Conservation (phyloP, 2,888 invertebrate genomes). For the Nasonovia ribisnigri region DNA sequence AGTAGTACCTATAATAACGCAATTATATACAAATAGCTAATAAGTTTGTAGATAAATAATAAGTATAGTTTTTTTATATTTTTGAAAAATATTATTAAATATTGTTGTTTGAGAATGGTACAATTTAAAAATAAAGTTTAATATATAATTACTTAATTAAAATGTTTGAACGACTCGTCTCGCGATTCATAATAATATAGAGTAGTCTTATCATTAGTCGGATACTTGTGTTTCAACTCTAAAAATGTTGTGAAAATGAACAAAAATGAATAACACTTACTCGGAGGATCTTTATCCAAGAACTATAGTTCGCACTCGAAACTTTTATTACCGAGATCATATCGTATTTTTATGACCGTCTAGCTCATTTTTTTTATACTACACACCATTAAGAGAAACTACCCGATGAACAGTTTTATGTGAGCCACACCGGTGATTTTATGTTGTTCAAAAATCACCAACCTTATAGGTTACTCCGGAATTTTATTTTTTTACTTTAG, state of each 20-base stretch:
- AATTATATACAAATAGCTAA: not conserved
- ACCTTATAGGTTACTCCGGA: not conserved
- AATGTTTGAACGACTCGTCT: not conserved
- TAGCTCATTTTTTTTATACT: constrained; percentile 52
- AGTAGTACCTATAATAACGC: too few relatives aligned
- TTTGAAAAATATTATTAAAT: not conserved
- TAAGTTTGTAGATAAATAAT: not conserved
- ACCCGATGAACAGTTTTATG: constrained; percentile 55
- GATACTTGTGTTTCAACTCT: not conserved
- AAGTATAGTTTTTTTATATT: not conserved
- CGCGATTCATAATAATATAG: not conserved
- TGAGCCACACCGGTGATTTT: constrained; percentile 52
- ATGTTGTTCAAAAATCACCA: constrained; percentile 50
- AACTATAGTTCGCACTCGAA: constrained; percentile 42
- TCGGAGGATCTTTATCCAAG: constrained; percentile 44
- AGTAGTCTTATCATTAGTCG: not conserved
- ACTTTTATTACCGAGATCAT: constrained; percentile 57
- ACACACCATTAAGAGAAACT: constrained; percentile 50
- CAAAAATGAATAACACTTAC: constrained; percentile 34
- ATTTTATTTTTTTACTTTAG: constrained; percentile 33
- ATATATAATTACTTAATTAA: not conserved
- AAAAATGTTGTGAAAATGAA: constrained; percentile 23
- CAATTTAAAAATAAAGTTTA: not conserved
- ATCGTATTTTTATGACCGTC: constrained; percentile 53
- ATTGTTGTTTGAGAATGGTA: not conserved